A percentile compares a stretch with the other conserved stretches of the same genome.
These are phyloP conservation scores for Salminus brasiliensis DNA, from an alignment of 2,113 vertebrate genomes.

Conservation along the genomic window DNA sequence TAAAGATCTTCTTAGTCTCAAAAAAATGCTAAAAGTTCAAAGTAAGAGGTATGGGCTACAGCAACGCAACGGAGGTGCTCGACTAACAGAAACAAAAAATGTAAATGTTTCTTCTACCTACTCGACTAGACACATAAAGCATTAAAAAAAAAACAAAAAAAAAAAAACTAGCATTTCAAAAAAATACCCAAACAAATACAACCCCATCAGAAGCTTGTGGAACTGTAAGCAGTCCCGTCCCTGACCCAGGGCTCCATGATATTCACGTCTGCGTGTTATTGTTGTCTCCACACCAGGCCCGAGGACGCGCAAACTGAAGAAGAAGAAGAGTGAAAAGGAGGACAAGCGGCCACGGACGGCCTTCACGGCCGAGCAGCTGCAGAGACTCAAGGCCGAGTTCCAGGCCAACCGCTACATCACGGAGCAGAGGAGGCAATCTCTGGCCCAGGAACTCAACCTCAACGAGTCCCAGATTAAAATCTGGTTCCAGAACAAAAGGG, in stretches of 20 bases:
- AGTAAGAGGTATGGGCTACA: too few species aligned
- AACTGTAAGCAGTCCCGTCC: too few species aligned
- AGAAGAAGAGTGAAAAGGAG: constrained; percentile 92
- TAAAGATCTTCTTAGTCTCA: too few species aligned
- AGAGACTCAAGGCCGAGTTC: constrained; percentile 90
- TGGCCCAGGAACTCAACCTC: constrained; percentile 89
- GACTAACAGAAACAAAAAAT: too few species aligned
- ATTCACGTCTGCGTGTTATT: constrained; percentile 74
- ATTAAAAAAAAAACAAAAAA: too few species aligned
- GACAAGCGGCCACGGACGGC: constrained; percentile 91
- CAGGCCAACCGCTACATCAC: constrained; percentile 92
- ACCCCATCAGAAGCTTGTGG: too few species aligned
- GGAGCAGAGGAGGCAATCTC: constrained; percentile 87
- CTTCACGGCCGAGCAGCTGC: constrained; percentile 92
- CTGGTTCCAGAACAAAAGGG: constrained; percentile 93
- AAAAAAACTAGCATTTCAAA: too few species aligned
- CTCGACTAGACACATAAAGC: too few species aligned
- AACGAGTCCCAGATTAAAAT: constrained; percentile 94
- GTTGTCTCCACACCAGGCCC: constrained; percentile 88
- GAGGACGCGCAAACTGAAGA: constrained; percentile 96
- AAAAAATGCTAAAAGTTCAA: too few species aligned
- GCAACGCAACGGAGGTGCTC: too few species aligned
- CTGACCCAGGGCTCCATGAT: constrained; percentile 48
- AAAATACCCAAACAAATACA: too few species aligned
- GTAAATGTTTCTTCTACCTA: too few species aligned